phyloP scores from a whole-genome alignment of 2,797 vertebrate species.

The Apogon hyalosoma region DNA sequence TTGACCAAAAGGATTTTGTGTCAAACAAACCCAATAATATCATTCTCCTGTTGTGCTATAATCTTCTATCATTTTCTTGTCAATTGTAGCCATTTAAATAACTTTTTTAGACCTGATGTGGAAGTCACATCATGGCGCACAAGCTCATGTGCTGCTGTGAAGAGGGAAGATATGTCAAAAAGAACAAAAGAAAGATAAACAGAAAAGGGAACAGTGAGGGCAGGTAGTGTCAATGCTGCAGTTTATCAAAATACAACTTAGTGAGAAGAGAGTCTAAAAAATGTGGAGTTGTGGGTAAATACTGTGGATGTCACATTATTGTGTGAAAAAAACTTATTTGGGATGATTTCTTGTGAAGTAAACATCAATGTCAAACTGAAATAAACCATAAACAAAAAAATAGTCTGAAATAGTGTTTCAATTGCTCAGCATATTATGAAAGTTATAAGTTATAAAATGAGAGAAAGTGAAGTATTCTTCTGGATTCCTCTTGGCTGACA shows the following conservation, averaged over 20 bases:
- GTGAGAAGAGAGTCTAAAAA: constrained; percentile 12
- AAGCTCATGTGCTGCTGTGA: constrained; percentile 8
- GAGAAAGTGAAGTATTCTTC: constrained; percentile 19
- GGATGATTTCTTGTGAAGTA: background rate
- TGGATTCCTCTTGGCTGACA: constrained; percentile 39
- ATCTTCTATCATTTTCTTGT: constrained; percentile 29
- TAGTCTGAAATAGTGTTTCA: too few species aligned
- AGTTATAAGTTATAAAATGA: background rate
- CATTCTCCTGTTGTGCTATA: constrained; percentile 22
- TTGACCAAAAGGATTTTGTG: constrained; percentile 44
- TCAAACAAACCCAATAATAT: constrained; percentile 47
- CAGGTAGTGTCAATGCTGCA: background rate
- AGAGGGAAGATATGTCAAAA: constrained; percentile 6
- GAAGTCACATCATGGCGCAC: constrained; percentile 5
- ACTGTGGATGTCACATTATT: background rate
- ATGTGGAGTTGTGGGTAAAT: background rate
- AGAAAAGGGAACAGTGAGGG: constrained; percentile 10
- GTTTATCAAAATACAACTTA: constrained; percentile 12
- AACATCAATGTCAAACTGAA: background rate
- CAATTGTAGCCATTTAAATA: constrained; percentile 12
- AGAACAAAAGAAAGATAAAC: constrained; percentile 2
- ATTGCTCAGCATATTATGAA: background rate
- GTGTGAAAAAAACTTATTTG: background rate
- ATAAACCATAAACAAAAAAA: too few species aligned
- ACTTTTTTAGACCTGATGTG: constrained; percentile 33